Evolutionary conservation across 1,140 invertebrate species (phyloP).

Genomic region (Aphaenogaster rudis): DNA sequence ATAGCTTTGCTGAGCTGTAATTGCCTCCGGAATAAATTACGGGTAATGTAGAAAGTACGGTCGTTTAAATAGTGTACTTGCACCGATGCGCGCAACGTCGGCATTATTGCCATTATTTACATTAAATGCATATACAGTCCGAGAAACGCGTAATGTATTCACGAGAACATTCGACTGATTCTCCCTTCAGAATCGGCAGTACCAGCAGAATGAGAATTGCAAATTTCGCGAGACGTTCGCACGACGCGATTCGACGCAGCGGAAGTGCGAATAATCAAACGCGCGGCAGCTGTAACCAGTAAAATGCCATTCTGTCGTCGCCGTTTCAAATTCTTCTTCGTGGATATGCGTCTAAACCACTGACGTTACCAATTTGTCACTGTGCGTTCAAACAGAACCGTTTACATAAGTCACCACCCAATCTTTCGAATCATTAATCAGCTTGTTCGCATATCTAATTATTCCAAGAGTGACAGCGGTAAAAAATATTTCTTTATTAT

Average conservation of each 20-base stretch:
- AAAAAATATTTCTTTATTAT: neutral
- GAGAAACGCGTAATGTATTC: constrained; percentile 46
- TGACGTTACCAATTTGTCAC: constrained; percentile 59
- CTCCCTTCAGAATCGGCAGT: constrained; percentile 11
- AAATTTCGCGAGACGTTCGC: constrained; percentile 2
- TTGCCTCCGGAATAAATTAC: constrained; percentile 73
- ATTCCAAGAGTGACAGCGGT: neutral
- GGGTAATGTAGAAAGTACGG: constrained; percentile 62
- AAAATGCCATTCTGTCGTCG: constrained; percentile 34
- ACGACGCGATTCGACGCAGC: constrained; percentile 15
- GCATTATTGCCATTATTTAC: constrained; percentile 63
- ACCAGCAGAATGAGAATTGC: neutral
- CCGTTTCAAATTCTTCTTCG: constrained; percentile 8
- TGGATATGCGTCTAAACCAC: constrained; percentile 12
- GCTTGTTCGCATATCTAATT: neutral
- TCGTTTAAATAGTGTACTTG: constrained; percentile 62
- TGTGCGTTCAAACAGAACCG: constrained; percentile 12
- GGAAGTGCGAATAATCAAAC: constrained; percentile 52
- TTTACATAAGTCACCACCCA: constrained; percentile 28
- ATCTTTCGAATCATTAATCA: constrained; percentile 49
- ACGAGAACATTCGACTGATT: constrained; percentile 8
- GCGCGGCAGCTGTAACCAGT: constrained; percentile 33
- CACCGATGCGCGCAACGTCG: neutral
- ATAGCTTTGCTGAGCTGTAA: constrained; percentile 61
- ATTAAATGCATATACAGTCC: constrained; percentile 56